A percentile compares a stretch with the other conserved stretches of the same genome.
These are phyloP conservation scores for Apis cerana DNA, from an alignment of 1,140 invertebrate genomes.

Conservation along the genomic window DNA sequence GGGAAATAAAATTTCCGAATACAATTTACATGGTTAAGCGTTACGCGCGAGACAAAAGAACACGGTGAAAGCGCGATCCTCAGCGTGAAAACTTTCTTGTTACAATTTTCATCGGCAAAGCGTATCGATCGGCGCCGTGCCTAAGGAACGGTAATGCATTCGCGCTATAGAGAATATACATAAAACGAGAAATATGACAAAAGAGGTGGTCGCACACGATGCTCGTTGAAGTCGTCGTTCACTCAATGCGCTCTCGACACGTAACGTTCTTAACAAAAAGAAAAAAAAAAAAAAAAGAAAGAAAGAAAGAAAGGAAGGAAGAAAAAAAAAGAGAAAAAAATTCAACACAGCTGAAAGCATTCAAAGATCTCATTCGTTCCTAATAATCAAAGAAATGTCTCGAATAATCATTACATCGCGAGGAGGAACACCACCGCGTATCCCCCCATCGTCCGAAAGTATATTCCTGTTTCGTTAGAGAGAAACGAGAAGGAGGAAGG, in stretches of 20 bases:
- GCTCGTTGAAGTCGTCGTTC: no score
- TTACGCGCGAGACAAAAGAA: neutral
- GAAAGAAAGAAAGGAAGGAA: no score
- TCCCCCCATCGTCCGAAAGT: neutral
- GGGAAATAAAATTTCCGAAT: neutral
- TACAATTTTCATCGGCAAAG: conserved; percentile 12
- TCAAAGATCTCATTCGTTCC: neutral
- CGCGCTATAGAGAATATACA: neutral
- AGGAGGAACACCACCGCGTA: neutral
- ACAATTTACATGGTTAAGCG: neutral
- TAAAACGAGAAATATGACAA: neutral
- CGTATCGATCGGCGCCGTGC: conserved; percentile 3
- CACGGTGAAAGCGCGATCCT: neutral
- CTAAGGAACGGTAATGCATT: neutral
- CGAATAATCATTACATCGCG: neutral
- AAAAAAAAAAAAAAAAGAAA: no score
- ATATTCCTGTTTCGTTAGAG: no score
- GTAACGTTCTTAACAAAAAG: neutral
- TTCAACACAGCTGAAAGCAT: no score
- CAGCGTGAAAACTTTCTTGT: neutral
- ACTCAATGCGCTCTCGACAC: neutral
- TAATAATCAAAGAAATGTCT: neutral
- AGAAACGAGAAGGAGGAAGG: neutral
- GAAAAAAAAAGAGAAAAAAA: no score
- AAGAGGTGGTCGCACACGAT: neutral